A percentile compares a stretch with the other conserved stretches of the same genome.
phyloP scores from a whole-genome alignment of 2,797 vertebrate genomes.

The Hypotaenidia okinawae region DNA sequence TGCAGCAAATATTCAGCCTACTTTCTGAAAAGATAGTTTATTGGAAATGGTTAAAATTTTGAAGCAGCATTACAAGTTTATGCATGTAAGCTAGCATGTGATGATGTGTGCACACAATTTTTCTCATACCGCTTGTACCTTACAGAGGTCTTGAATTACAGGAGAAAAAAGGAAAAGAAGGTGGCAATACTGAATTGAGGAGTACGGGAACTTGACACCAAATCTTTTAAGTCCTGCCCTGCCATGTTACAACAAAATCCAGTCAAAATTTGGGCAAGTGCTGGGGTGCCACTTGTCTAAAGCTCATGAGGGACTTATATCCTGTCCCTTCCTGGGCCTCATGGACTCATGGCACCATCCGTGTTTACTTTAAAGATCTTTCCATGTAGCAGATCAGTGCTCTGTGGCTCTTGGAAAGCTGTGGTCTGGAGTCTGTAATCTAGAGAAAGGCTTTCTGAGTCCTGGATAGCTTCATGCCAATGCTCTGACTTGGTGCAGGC shows the following conservation, averaged over 20 bases:
- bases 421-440: not conserved
- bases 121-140: slow-evolving; percentile 26
- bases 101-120: slow-evolving; percentile 25
- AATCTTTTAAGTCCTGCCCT: not conserved
- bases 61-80: slow-evolving; percentile 37
- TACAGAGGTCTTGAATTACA: not conserved
- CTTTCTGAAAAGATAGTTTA: slow-evolving; percentile 56
- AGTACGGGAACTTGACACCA: not conserved
- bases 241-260: not conserved
- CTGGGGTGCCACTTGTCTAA: not conserved
- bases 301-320: not conserved
- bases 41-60: slow-evolving; percentile 34
- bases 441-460: not conserved
- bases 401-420: not conserved
- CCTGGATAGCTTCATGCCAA: not conserved
- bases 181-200: not conserved
- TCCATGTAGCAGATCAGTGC: not conserved
- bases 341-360: not conserved
- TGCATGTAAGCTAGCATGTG: slow-evolving; percentile 19
- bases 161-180: not conserved
- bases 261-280: not conserved
- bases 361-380: not conserved
- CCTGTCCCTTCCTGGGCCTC: not conserved
- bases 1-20: not conserved
- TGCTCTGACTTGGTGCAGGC: not conserved